Evolutionary conservation across 1,140 invertebrate genomes (phyloP).

Genomic region (Halyomorpha halys): DNA sequence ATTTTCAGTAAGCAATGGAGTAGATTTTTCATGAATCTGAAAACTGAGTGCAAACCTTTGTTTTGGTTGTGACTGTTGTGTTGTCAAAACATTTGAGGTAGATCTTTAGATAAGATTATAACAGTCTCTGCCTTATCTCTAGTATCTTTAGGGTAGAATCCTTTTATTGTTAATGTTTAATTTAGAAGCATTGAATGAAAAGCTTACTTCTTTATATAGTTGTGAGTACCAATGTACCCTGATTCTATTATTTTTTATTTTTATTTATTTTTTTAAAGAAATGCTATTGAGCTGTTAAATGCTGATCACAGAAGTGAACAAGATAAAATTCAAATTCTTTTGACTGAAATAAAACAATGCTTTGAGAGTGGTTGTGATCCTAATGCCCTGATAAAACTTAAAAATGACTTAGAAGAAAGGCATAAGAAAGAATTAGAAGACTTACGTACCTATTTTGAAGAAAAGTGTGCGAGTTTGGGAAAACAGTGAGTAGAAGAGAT

Average conservation of each 20-base stretch:
- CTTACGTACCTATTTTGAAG: conserved; percentile 61
- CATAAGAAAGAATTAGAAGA: conserved; percentile 66
- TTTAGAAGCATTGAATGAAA: too few species aligned
- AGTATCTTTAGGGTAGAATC: too few species aligned
- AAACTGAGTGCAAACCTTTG: not conserved
- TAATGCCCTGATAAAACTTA: conserved; percentile 39
- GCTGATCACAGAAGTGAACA: conserved; percentile 27
- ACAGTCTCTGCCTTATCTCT: conserved; percentile 10
- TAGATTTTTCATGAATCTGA: too few species aligned
- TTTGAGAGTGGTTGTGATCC: conserved; percentile 7
- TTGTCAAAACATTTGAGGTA: conserved; percentile 4
- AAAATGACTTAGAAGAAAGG: conserved; percentile 45
- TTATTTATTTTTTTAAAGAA: conserved; percentile 13
- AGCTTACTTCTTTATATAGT: too few species aligned
- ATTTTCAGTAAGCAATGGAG: too few species aligned
- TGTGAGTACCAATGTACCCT: too few species aligned
- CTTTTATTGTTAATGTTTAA: too few species aligned
- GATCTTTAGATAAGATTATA: not conserved
- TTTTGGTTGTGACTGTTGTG: too few species aligned
- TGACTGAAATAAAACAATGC: conserved; percentile 21
- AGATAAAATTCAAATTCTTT: conserved; percentile 16
- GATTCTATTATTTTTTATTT: too few species aligned
- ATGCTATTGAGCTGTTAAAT: conserved; percentile 26
- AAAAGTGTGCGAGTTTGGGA: conserved; percentile 63
- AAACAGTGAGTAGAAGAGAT: conserved; percentile 47